These are phyloP conservation scores for Sclerurus mexicanus DNA, from an alignment of 2,113 vertebrate species.

Conservation along the genomic window DNA sequence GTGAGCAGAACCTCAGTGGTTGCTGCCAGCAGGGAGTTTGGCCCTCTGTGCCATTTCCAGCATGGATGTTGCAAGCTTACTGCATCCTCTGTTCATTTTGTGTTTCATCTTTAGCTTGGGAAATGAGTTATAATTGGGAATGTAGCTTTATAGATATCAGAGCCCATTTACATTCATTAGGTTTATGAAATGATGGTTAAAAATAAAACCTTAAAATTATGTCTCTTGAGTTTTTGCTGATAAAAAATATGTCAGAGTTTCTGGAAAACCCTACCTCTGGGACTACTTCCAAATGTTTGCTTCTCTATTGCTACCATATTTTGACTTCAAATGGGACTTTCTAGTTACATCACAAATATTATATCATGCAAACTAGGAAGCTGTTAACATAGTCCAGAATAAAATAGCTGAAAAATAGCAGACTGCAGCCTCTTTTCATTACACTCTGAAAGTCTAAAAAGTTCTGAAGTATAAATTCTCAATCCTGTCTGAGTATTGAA, in stretches of 20 bases:
- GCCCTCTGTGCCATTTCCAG: background rate
- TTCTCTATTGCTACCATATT: conserved; percentile 66
- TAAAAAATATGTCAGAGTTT: conserved; percentile 36
- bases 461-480: background rate
- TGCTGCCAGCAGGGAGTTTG: background rate
- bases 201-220: conserved; percentile 17
- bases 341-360: conserved; percentile 59
- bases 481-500: background rate
- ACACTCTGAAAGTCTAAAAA: background rate
- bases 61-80: background rate
- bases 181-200: conserved; percentile 21
- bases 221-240: background rate
- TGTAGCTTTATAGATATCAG: background rate
- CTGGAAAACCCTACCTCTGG: conserved; percentile 47
- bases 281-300: conserved; percentile 52
- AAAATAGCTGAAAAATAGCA: conserved; percentile 29
- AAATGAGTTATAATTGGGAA: conserved; percentile 6
- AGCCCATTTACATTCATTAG: background rate
- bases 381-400: conserved; percentile 20
- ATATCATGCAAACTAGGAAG: conserved; percentile 49
- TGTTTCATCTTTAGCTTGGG: background rate
- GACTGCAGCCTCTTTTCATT: conserved; percentile 30
- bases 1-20: background rate
- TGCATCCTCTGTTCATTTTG: background rate
- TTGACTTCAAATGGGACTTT: conserved; percentile 64